phyloP scores from a whole-genome alignment of 1,140 invertebrate species.

The Oedothorax gibbosus region DNA sequence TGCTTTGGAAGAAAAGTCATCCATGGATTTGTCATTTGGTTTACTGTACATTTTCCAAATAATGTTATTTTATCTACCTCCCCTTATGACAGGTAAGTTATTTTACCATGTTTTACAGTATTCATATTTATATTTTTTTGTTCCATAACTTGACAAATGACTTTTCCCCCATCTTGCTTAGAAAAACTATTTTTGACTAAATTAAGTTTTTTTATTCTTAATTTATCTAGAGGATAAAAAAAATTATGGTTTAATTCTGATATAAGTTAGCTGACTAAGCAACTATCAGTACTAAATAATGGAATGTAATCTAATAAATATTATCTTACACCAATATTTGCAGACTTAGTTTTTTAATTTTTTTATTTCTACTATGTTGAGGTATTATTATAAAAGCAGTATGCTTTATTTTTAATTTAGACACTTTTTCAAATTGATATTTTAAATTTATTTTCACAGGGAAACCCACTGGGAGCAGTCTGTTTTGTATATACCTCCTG shows the following conservation, averaged over 20 bases:
- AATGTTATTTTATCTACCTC: constrained; percentile 65
- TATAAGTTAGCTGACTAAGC: too few species aligned
- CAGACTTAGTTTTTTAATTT: too few species aligned
- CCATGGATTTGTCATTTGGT: constrained; percentile 66
- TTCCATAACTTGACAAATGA: background rate
- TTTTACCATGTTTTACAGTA: background rate
- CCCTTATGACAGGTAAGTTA: constrained; percentile 64
- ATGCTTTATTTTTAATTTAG: too few species aligned
- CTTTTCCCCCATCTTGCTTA: background rate
- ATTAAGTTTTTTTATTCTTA: too few species aligned
- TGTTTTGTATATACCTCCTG: constrained; percentile 50
- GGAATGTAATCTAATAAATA: too few species aligned
- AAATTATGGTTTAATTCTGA: too few species aligned
- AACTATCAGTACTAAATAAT: too few species aligned
- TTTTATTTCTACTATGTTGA: too few species aligned
- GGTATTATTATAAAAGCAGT: too few species aligned
- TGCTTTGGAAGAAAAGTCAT: constrained; percentile 62
- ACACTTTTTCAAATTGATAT: too few species aligned
- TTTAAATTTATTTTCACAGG: background rate
- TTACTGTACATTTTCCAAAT: constrained; percentile 66
- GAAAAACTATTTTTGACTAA: background rate
- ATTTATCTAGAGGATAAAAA: too few species aligned
- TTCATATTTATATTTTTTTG: background rate
- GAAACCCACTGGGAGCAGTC: constrained; percentile 58
- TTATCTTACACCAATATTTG: too few species aligned